Conservation (phyloP, 1,140 invertebrate genomes). For the Nasonia giraulti region DNA sequence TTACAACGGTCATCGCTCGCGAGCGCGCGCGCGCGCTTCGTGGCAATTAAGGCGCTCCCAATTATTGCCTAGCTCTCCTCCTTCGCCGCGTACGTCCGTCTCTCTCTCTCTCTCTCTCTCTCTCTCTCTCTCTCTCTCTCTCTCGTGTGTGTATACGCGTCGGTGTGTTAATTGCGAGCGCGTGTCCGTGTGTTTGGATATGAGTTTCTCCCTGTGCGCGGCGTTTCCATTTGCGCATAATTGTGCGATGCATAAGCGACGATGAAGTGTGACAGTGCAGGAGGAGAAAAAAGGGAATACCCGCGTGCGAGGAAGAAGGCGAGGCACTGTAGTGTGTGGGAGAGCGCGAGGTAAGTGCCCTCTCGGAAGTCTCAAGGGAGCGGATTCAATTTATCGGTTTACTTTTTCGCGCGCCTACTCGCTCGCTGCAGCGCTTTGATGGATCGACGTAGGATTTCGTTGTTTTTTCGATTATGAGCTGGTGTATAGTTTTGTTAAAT, state of each 20-base stretch:
- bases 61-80: conserved; percentile 62
- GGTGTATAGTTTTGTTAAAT: too few relatives aligned
- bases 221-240: not conserved
- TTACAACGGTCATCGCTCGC: conserved; percentile 70
- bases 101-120: not conserved
- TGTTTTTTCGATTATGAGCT: not conserved
- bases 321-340: conserved; percentile 33
- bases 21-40: conserved; percentile 62
- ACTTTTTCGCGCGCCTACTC: not conserved
- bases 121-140: too few relatives aligned
- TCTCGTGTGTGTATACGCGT: conserved; percentile 17
- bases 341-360: conserved; percentile 41
- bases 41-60: conserved; percentile 70
- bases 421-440: not conserved
- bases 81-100: conserved; percentile 39
- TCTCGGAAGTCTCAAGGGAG: conserved; percentile 25
- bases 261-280: not conserved
- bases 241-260: not conserved
- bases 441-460: not conserved
- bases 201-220: not conserved
- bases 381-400: conserved; percentile 43
- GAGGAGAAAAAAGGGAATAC: not conserved
- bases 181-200: not conserved
- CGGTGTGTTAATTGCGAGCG: not conserved
- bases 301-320: not conserved